Percentiles rank a stretch among this genome's conserved stretches.
Conservation (phyloP, 1,140 invertebrate genomes). For the Caenorhabditis inopinata region DNA sequence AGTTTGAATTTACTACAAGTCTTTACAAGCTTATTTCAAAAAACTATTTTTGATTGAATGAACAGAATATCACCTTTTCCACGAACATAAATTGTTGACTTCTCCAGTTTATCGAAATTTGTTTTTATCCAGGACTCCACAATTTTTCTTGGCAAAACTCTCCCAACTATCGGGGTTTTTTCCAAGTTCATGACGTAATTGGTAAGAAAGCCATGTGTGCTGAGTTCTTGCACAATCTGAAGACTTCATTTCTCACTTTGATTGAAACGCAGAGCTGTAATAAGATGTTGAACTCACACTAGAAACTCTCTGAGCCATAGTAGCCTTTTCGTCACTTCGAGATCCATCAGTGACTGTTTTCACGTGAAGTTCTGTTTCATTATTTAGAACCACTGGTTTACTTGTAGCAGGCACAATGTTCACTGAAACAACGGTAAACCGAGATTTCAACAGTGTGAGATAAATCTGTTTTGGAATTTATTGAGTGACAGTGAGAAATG, state of each 20-base stretch:
- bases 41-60: not conserved
- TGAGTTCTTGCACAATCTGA: constrained; percentile 37
- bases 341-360: not conserved
- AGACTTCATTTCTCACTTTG: not conserved
- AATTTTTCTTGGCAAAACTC: not conserved
- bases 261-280: too few relatives aligned
- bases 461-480: too few relatives aligned
- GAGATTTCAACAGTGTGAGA: too few relatives aligned
- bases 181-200: not conserved
- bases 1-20: not conserved
- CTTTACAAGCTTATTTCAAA: not conserved
- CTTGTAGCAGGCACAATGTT: not conserved
- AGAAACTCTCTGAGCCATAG: not conserved
- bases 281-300: not conserved
- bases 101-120: not conserved
- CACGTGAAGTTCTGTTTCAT: not conserved
- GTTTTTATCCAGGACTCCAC: not conserved
- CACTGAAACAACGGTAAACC: not conserved
- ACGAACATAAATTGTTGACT: not conserved
- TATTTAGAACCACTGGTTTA: not conserved
- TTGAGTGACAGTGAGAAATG: too few relatives aligned
- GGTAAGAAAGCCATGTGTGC: not conserved
- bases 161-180: not conserved
- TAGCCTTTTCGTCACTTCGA: not conserved
- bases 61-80: not conserved